phyloP scores from a whole-genome alignment of 2,113 vertebrate genomes.

The Amphiprion ocellaris region DNA sequence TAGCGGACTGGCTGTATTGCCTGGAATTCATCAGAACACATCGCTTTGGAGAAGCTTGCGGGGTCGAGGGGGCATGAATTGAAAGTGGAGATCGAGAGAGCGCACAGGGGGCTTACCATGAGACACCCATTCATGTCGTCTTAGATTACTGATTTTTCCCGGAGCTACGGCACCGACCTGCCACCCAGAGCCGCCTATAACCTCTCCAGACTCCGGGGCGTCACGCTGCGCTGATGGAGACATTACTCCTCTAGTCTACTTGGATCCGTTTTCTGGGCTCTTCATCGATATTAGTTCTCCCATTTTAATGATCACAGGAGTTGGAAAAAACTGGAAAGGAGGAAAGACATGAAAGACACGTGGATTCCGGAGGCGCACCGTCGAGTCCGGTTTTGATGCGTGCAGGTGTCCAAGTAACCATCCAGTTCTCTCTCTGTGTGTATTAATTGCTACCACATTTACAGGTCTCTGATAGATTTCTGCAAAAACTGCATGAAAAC shows the following conservation, averaged over 20 bases:
- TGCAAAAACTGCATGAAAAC: background rate
- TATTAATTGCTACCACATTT: background rate
- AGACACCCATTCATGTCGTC: background rate
- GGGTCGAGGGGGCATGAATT: background rate
- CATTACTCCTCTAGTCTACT: background rate
- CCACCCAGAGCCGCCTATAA: slow-evolving; percentile 1
- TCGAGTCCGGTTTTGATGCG: slow-evolving; percentile 37
- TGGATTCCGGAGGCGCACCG: slow-evolving; percentile 55
- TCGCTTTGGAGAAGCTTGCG: background rate
- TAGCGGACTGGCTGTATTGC: background rate
- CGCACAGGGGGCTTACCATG: background rate
- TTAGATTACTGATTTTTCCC: background rate
- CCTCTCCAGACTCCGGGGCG: slow-evolving; percentile 29
- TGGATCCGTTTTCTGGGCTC: slow-evolving; percentile 16
- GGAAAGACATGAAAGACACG: slow-evolving; percentile 24
- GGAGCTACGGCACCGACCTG: slow-evolving; percentile 5
- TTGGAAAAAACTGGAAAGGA: background rate
- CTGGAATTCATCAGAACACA: background rate
- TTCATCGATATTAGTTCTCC: background rate
- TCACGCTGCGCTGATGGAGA: slow-evolving; percentile 40
- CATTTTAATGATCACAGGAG: background rate
- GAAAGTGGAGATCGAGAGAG: background rate
- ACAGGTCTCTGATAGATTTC: background rate
- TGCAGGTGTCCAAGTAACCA: slow-evolving; percentile 32
- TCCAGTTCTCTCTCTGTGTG: background rate